These are phyloP conservation scores for Antennarius striatus DNA, from an alignment of 2,113 vertebrate genomes.

Conservation along the genomic window DNA sequence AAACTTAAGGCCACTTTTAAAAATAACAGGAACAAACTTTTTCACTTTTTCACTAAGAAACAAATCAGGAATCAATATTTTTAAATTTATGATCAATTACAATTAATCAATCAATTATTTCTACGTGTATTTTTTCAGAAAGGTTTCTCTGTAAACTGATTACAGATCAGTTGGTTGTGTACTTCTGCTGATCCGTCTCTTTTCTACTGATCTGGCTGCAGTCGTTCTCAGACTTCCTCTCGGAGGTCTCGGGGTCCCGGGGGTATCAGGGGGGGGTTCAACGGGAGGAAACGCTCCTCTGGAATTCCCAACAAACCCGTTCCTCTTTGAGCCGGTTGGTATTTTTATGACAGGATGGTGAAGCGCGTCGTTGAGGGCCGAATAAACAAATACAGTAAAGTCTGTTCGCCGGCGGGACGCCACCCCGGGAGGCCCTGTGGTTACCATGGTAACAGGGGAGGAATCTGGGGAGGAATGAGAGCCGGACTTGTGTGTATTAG, in stretches of 20 bases:
- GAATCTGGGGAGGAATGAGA: slow-evolving; percentile 40
- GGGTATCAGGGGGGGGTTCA: slow-evolving; percentile 8
- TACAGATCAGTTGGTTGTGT: neutral
- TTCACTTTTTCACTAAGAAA: too few species aligned
- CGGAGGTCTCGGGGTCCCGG: slow-evolving; percentile 4
- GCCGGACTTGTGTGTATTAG: slow-evolving; percentile 49
- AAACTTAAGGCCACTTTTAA: too few species aligned
- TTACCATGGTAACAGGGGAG: slow-evolving; percentile 55
- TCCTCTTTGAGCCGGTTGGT: slow-evolving; percentile 50
- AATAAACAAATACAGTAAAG: slow-evolving; percentile 63
- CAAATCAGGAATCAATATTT: too few species aligned
- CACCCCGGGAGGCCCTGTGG: slow-evolving; percentile 34
- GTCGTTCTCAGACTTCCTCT: slow-evolving; percentile 52
- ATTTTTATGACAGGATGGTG: slow-evolving; percentile 69
- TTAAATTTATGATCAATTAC: too few species aligned
- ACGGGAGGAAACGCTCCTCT: slow-evolving; percentile 33
- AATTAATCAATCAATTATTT: too few species aligned
- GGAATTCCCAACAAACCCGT: slow-evolving; percentile 62
- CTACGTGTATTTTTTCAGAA: too few species aligned
- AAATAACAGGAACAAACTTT: too few species aligned
- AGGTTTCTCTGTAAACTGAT: too few species aligned
- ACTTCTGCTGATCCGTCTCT: neutral
- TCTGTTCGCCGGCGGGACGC: slow-evolving; percentile 22
- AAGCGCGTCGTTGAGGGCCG: slow-evolving; percentile 47
- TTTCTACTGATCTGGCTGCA: slow-evolving; percentile 39